Evolutionary conservation across 92 coral and sea anemone species (phyloP).

Genomic region (Plumapathes pennacea): DNA sequence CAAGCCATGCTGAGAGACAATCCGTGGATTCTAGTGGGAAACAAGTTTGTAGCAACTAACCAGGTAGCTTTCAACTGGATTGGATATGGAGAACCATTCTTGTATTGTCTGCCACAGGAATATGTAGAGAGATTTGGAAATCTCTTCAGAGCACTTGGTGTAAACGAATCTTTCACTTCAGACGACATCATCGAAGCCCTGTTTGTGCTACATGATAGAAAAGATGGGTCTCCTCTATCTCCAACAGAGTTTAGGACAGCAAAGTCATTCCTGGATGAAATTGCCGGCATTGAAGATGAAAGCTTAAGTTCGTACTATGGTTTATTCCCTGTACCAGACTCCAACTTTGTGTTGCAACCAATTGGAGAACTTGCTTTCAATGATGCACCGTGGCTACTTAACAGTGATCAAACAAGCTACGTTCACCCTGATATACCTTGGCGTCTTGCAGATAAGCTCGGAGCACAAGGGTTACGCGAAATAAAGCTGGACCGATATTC

Average conservation of each 20-base stretch:
- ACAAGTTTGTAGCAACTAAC: constrained; percentile 68
- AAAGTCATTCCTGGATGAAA: constrained; percentile 69
- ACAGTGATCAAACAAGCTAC: constrained; percentile 43
- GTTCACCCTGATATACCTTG: constrained; percentile 79
- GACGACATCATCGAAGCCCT: constrained; percentile 77
- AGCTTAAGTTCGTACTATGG: constrained; percentile 49
- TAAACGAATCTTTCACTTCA: constrained; percentile 62
- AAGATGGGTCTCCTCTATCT: constrained; percentile 63
- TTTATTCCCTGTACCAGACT: constrained; percentile 82
- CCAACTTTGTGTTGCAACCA: constrained; percentile 53
- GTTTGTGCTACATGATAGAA: constrained; percentile 67
- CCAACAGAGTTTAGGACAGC: constrained; percentile 73
- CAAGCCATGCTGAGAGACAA: constrained; percentile 58
- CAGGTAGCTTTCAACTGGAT: constrained; percentile 87
- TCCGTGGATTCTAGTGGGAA: constrained; percentile 81
- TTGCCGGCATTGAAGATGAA: constrained; percentile 55
- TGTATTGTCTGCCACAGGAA: constrained; percentile 82
- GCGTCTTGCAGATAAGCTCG: constrained; percentile 75
- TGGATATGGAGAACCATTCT: constrained; percentile 82
- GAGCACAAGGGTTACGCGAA: constrained; percentile 74
- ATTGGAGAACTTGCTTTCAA: constrained; percentile 82
- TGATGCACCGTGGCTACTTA: constrained; percentile 83
- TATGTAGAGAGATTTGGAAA: constrained; percentile 58
- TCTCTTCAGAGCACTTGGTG: constrained; percentile 73
- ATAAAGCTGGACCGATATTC: constrained; percentile 73